phyloP scores from a whole-genome alignment of 2,113 vertebrate genomes.

The Castor canadensis region DNA sequence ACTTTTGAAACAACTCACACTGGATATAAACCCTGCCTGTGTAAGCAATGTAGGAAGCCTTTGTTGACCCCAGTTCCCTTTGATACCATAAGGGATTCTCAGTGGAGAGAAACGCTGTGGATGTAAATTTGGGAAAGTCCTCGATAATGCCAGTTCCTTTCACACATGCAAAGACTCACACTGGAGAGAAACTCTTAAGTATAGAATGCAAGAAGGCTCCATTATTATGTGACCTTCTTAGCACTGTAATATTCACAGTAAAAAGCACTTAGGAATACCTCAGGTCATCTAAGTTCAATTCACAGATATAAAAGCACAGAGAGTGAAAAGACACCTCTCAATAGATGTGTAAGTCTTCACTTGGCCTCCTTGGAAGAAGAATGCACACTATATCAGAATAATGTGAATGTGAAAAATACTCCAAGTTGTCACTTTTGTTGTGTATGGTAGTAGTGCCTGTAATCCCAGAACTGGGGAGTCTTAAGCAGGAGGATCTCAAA shows the following conservation, averaged over 20 bases:
- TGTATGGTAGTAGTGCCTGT: no score
- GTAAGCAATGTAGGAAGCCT: background rate
- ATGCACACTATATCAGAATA: no score
- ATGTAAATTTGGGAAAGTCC: background rate
- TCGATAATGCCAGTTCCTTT: background rate
- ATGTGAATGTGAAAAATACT: background rate
- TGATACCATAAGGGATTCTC: background rate
- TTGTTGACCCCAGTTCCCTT: background rate
- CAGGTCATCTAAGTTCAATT: no score
- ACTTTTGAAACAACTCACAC: background rate
- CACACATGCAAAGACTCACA: background rate
- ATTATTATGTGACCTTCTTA: background rate
- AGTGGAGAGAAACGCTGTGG: background rate
- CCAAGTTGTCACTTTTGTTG: no score
- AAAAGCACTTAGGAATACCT: background rate
- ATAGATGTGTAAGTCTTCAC: background rate
- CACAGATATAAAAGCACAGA: no score
- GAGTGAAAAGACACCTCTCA: no score
- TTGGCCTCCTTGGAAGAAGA: no score
- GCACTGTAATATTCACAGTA: background rate
- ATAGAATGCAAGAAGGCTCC: background rate
- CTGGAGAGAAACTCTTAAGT: background rate
- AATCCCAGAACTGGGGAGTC: no score
- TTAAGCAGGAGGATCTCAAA: no score
- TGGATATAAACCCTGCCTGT: background rate